A percentile compares a stretch with the other conserved stretches of the same genome.
These are phyloP conservation scores for Dolichomitus sp. DNA, from an alignment of 2,888 invertebrate genomes.

Conservation along the genomic window DNA sequence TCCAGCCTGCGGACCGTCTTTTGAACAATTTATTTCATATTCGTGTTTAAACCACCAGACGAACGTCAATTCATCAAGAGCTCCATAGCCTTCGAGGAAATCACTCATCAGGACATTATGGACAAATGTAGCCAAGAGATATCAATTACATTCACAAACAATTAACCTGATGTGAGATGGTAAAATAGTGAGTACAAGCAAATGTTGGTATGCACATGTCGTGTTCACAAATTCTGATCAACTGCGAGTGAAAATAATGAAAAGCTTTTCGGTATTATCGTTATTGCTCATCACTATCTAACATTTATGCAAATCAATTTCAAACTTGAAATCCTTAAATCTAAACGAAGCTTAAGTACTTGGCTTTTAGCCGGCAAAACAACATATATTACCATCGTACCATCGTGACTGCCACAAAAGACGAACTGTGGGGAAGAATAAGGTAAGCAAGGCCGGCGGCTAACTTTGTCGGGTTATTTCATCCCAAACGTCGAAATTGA, in stretches of 20 bases:
- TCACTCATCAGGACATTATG: too few species aligned
- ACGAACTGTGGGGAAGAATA: neutral
- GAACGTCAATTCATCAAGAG: too few species aligned
- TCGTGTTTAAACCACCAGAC: too few species aligned
- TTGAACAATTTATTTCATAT: too few species aligned
- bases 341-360: neutral
- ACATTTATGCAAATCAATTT: conserved; percentile 23
- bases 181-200: too few species aligned
- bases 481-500: conserved; percentile 37
- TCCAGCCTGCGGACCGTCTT: too few species aligned
- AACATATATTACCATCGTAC: neutral
- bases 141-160: too few species aligned
- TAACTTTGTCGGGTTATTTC: neutral
- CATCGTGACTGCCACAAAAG: neutral
- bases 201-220: too few species aligned
- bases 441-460: neutral
- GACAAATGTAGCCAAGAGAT: too few species aligned
- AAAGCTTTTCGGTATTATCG: neutral
- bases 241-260: neutral
- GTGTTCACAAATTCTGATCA: too few species aligned
- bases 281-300: neutral
- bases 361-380: neutral
- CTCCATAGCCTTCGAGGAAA: too few species aligned
- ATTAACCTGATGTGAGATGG: too few species aligned
- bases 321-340: neutral